These are phyloP conservation scores for Heterotis niloticus DNA, from an alignment of 2,113 vertebrate genomes.

Conservation along the genomic window DNA sequence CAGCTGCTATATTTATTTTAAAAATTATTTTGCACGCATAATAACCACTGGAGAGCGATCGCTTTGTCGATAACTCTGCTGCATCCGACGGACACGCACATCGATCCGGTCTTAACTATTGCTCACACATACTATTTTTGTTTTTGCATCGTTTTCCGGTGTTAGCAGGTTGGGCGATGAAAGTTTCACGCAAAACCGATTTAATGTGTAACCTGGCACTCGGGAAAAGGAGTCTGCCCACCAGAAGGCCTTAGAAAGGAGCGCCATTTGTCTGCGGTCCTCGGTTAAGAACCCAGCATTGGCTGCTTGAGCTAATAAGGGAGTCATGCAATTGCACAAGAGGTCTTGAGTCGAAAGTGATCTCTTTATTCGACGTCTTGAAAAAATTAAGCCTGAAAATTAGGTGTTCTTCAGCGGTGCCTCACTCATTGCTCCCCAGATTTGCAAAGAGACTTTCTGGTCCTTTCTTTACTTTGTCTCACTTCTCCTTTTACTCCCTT, in stretches of 20 bases:
- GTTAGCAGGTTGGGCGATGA: neutral
- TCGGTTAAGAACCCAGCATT: neutral
- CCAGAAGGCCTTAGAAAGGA: neutral
- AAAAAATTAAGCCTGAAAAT: neutral
- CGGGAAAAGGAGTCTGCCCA: neutral
- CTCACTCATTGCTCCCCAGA: slow-evolving; percentile 4
- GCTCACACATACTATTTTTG: slow-evolving; percentile 2
- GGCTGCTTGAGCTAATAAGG: slow-evolving; percentile 14
- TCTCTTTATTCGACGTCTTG: slow-evolving; percentile 9
- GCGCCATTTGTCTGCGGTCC: neutral
- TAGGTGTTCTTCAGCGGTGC: too few species aligned
- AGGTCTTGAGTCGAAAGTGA: slow-evolving; percentile 6
- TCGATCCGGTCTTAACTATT: neutral
- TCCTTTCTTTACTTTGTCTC: neutral
- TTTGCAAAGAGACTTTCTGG: neutral
- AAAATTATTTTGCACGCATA: neutral
- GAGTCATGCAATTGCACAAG: slow-evolving; percentile 5
- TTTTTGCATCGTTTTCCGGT: slow-evolving; percentile 3
- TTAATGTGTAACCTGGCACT: neutral
- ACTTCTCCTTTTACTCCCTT: neutral
- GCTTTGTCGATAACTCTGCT: slow-evolving; percentile 11
- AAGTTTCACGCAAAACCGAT: slow-evolving; percentile 11
- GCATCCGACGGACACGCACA: neutral
- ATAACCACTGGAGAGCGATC: neutral
- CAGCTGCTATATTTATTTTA: neutral